Evolutionary conservation across 2,113 vertebrate genomes (phyloP).

Genomic region (Phalacrocorax carbo): DNA sequence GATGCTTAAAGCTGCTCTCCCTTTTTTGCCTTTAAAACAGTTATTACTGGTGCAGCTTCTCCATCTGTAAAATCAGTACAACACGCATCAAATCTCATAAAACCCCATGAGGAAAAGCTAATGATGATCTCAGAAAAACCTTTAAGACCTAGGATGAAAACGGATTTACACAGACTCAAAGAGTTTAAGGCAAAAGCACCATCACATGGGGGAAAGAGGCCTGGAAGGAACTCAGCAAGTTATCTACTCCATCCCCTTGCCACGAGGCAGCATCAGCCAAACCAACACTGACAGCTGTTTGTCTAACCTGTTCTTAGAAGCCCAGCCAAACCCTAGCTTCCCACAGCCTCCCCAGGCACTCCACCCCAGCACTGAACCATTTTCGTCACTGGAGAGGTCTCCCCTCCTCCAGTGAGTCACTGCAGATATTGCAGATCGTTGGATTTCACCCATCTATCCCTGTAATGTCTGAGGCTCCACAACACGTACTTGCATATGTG

Average conservation of each 20-base stretch:
- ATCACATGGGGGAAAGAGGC: background rate
- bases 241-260: slow-evolving; percentile 12
- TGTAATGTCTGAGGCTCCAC: rapidly evolving
- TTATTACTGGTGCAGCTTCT: background rate
- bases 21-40: background rate
- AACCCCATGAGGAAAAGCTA: background rate
- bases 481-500: background rate
- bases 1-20: background rate
- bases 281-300: slow-evolving; percentile 29
- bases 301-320: slow-evolving; percentile 31
- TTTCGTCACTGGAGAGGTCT: background rate
- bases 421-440: background rate
- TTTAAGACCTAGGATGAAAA: slow-evolving; percentile 44
- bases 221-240: slow-evolving; percentile 17
- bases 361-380: background rate
- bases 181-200: slow-evolving; percentile 47
- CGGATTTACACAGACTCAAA: slow-evolving; percentile 33
- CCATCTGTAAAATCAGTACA: background rate
- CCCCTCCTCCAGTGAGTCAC: background rate
- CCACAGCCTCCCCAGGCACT: background rate
- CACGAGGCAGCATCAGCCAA: slow-evolving; percentile 36
- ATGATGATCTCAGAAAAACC: slow-evolving; percentile 36
- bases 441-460: background rate
- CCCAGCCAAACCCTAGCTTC: background rate
- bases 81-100: background rate